phyloP scores from a whole-genome alignment of 2,888 invertebrate species.

The Diarsia brunnea region DNA sequence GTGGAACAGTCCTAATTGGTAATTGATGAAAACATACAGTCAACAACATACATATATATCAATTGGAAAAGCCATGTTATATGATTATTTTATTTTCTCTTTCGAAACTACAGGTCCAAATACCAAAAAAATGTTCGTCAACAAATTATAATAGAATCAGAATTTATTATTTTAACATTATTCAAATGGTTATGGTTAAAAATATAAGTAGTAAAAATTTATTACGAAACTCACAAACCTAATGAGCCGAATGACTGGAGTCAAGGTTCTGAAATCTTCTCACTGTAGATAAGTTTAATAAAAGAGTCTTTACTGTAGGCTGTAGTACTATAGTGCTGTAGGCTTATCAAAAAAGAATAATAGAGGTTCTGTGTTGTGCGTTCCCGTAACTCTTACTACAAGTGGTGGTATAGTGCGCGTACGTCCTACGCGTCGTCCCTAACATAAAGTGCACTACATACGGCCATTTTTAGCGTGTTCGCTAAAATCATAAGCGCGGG shows the following conservation, averaged over 20 bases:
- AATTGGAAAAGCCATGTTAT: background rate
- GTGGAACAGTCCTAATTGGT: background rate
- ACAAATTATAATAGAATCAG: background rate
- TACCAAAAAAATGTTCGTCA: background rate
- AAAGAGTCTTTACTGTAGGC: background rate
- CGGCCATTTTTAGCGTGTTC: conserved; percentile 40
- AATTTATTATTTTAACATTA: background rate
- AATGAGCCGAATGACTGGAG: background rate
- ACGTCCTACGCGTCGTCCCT: conserved; percentile 32
- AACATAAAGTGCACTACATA: conserved; percentile 53
- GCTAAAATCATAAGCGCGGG: conserved; percentile 52
- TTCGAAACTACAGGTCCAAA: background rate
- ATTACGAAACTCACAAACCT: background rate
- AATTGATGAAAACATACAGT: background rate
- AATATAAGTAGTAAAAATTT: background rate
- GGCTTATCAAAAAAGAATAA: background rate
- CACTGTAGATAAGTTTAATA: background rate
- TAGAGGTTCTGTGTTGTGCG: background rate
- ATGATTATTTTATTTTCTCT: background rate
- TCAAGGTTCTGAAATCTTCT: background rate
- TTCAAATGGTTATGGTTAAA: background rate
- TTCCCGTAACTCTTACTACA: background rate
- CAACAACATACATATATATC: background rate
- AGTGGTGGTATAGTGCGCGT: conserved; percentile 10
- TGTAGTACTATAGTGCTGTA: no score